Evolutionary conservation across 2,888 invertebrate species (phyloP), one percentile per base, ranked within the genome.

Genomic region (Cephus rjabovi): DNA sequence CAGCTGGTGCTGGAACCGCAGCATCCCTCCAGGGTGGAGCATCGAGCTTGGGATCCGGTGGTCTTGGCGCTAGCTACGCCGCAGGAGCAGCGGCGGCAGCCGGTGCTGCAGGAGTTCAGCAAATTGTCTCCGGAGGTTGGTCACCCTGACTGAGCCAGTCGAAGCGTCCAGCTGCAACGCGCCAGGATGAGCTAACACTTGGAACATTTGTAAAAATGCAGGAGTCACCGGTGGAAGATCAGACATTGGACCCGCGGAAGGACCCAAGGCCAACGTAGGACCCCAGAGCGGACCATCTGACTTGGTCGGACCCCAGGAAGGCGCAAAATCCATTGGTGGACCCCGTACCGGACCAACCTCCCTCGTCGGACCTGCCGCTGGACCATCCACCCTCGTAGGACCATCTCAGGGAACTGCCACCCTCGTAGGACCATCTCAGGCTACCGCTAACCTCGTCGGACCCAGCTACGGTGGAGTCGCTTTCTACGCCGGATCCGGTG

Each of bases 201-300:
- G 40, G 6, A 15, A 6, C 15, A 4, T 15, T 40, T 15, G 6
- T 15, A 15, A 40, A 56, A 37, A 69, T 76, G 34, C 80, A 90
- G 90, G 91, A 87, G 91, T 91, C 73, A 85, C 86, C 82, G 91
- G 91, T 73, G 91, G 91, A 80, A 88, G 91, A 85, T 89, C 91
- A 81, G 91, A 91, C 89, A 89, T 91, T 84, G 91, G 91, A 90
- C 91, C 91, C 81, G 91, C 91, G 83, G 91, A 91, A 84, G 91
- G 91, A 89, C 91, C 91, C 83, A 90, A 90, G 86, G 91, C 91
- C 83, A 91, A 91, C 87, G 91, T 91, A 84, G 91, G 91, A 91
- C 91, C 91, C 84, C 91, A 91, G 83, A 89, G 87, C 82, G 91
- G 91, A 80, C 91, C 91, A 81, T 90, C 89, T 77, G 91, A 91